A percentile compares a stretch with the other conserved stretches of the same genome.
Evolutionary conservation across 1,140 invertebrate species (phyloP).

Genomic region (Eupeodes corollae): DNA sequence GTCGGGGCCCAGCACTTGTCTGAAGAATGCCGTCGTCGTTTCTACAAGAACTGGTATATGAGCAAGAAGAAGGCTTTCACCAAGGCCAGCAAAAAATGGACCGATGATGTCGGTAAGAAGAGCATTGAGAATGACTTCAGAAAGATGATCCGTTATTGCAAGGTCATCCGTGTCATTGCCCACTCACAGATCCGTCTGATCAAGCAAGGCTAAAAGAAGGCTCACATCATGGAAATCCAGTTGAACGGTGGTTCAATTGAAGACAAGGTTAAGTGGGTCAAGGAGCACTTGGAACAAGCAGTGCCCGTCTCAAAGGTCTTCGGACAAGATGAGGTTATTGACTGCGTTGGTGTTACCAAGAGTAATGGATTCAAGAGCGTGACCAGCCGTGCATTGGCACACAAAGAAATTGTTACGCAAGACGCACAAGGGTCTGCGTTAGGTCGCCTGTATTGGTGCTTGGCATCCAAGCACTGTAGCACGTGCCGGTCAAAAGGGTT

Average conservation of each 20-base stretch:
- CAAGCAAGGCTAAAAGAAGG: slow-evolving; percentile 97
- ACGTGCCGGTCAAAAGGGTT: too few species aligned
- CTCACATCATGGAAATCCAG: slow-evolving; percentile 99
- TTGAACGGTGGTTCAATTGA: slow-evolving; percentile 92
- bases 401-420: slow-evolving; percentile 98
- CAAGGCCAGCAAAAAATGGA: too few species aligned
- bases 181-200: too few species aligned
- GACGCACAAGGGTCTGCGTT: too few species aligned
- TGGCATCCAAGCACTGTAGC: too few species aligned
- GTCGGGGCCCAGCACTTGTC: too few species aligned
- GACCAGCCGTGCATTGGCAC: slow-evolving; percentile 97
- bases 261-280: slow-evolving; percentile 95
- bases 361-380: slow-evolving; percentile 99
- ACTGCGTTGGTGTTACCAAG: too few species aligned
- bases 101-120: slow-evolving; percentile 90
- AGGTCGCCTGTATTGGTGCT: too few species aligned
- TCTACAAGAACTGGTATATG: slow-evolving; percentile 99
- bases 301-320: slow-evolving; percentile 85
- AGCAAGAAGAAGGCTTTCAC: slow-evolving; percentile 99
- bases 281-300: slow-evolving; percentile 90
- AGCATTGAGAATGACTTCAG: slow-evolving; percentile 93
- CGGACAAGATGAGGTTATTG: too few species aligned
- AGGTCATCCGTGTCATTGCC: too few species aligned
- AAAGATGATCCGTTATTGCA: too few species aligned
- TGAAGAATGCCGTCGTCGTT: too few species aligned